These are phyloP conservation scores for Aurelia sp. DNA, from an alignment of 30 jellyfish, hydroid and myxozoan genomes.

Conservation along the genomic window DNA sequence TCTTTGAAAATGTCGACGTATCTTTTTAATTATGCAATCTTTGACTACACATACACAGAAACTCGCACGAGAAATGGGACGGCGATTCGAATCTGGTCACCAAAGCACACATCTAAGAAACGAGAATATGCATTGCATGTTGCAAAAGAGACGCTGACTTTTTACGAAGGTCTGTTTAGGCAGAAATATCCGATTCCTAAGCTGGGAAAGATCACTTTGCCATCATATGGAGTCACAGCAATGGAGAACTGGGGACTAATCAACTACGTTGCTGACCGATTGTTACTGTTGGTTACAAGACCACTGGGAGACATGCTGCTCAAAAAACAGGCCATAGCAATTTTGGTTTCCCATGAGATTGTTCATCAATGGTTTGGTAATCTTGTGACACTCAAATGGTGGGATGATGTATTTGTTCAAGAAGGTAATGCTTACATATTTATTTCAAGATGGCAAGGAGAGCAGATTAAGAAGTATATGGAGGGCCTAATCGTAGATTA, in stretches of 20 bases:
- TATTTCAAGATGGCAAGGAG: background rate
- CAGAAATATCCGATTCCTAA: slow-evolving; percentile 67
- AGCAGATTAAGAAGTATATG: too few relatives aligned
- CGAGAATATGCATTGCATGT: slow-evolving; percentile 62
- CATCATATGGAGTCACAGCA: slow-evolving; percentile 78
- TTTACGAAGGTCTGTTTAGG: slow-evolving; percentile 66
- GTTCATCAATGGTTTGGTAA: slow-evolving; percentile 99
- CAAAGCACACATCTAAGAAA: slow-evolving; percentile 45
- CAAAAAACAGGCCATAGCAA: slow-evolving; percentile 38
- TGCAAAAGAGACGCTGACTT: slow-evolving; percentile 63
- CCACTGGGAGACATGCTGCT: slow-evolving; percentile 4
- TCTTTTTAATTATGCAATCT: slow-evolving; percentile 78
- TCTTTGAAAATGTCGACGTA: slow-evolving; percentile 88
- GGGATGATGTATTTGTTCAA: slow-evolving; percentile 90
- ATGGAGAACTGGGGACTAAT: slow-evolving; percentile 98
- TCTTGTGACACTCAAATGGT: slow-evolving; percentile 88
- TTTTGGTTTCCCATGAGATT: slow-evolving; percentile 81
- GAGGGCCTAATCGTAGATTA: too few relatives aligned
- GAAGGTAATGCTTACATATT: slow-evolving; percentile 70
- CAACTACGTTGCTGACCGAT: slow-evolving; percentile 33
- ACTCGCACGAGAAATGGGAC: slow-evolving; percentile 43
- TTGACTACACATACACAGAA: slow-evolving; percentile 46
- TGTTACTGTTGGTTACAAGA: slow-evolving; percentile 23
- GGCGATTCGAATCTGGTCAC: slow-evolving; percentile 86
- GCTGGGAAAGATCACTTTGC: slow-evolving; percentile 82